phyloP scores from a whole-genome alignment of 2,113 vertebrate species.

The Gymnorhina tibicen region DNA sequence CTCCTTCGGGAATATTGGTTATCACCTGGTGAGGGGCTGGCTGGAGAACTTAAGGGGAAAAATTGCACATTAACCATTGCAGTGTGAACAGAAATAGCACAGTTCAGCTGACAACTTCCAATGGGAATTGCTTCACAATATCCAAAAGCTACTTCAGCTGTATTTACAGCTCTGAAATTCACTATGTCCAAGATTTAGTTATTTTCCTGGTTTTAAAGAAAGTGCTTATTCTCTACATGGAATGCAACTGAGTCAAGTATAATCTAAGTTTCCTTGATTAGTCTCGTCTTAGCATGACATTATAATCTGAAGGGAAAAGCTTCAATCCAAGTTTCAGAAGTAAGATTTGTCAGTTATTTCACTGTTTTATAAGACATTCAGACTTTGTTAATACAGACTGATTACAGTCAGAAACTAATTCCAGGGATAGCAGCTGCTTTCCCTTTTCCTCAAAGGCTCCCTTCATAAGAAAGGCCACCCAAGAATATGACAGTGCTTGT shows the following conservation, averaged over 20 bases:
- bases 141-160: not conserved
- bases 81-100: not conserved
- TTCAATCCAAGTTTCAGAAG: not conserved
- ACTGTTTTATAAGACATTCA: not conserved
- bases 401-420: not conserved
- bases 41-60: conserved; percentile 82
- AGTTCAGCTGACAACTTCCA: not conserved
- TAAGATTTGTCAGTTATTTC: not conserved
- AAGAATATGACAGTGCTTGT: not conserved
- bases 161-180: not conserved
- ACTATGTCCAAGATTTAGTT: not conserved
- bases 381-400: not conserved
- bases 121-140: not conserved
- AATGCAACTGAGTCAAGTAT: not conserved
- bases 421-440: not conserved
- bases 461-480: not conserved
- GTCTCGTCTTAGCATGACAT: not conserved
- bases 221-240: not conserved
- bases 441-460: not conserved
- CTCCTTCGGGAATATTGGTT: conserved; percentile 85
- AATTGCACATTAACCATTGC: not conserved
- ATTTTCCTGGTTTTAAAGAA: not conserved
- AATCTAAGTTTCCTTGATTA: not conserved
- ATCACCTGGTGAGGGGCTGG: conserved; percentile 90
- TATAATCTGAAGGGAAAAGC: not conserved